A percentile compares a stretch with the other conserved stretches of the same genome.
phyloP scores from a whole-genome alignment of 2,113 vertebrate genomes.

The Etheostoma cragini region DNA sequence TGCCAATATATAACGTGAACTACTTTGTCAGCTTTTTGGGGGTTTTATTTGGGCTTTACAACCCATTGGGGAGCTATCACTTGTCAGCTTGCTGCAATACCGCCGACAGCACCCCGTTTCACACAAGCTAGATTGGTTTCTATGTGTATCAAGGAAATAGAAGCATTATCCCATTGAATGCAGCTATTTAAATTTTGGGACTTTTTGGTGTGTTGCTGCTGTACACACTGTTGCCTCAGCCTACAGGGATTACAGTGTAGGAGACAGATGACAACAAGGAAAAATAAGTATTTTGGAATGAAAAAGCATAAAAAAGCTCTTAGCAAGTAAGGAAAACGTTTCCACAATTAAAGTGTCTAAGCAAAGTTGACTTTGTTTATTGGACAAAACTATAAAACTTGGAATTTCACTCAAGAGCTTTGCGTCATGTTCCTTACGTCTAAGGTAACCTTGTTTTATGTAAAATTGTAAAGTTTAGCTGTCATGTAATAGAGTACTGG shows the following conservation, averaged over 20 bases:
- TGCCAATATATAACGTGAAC: conserved; percentile 20
- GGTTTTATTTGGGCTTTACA: conserved; percentile 15
- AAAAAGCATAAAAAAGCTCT: not conserved
- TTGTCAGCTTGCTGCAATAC: conserved; percentile 23
- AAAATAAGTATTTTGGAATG: not conserved
- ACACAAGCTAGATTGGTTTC: conserved; percentile 52
- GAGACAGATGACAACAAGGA: not conserved
- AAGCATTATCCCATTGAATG: conserved; percentile 37
- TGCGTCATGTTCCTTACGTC: not conserved
- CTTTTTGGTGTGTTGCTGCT: conserved; percentile 17
- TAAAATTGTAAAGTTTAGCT: not conserved
- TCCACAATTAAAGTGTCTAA: not conserved
- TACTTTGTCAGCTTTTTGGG: conserved; percentile 24
- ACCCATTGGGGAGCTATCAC: conserved; percentile 47
- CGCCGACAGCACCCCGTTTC: conserved; percentile 13
- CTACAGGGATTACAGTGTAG: conserved; percentile 13
- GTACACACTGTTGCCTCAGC: not conserved
- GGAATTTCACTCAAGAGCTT: not conserved
- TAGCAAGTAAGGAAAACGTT: not conserved
- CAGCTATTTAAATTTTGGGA: conserved; percentile 29
- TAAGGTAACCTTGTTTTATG: not conserved
- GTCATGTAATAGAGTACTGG: not conserved
- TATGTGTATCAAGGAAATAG: conserved; percentile 30
- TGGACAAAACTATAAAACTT: not conserved
- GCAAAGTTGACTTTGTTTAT: not conserved